phyloP scores from a whole-genome alignment of 2,113 vertebrate genomes.

The Heterotilapia buettikoferi region DNA sequence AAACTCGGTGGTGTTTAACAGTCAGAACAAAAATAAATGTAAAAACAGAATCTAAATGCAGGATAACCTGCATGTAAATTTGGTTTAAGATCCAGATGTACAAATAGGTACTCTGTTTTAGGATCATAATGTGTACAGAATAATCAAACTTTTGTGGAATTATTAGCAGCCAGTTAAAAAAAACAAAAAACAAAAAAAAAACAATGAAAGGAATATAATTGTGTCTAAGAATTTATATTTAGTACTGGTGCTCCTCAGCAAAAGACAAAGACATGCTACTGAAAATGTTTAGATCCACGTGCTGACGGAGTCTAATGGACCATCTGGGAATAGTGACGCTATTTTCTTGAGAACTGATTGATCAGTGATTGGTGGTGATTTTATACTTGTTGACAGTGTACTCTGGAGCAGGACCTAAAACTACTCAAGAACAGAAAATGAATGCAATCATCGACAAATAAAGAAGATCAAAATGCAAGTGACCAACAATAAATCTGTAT shows the following conservation, averaged over 20 bases:
- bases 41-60: neutral
- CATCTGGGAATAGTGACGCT: neutral
- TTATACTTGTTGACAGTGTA: neutral
- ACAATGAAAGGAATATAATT: neutral
- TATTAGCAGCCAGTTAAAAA: neutral
- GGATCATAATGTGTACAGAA: neutral
- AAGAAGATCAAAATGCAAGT: neutral
- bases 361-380: neutral
- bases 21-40: neutral
- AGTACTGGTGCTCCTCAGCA: neutral
- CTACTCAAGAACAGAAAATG: neutral
- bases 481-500: neutral
- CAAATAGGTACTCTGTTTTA: neutral
- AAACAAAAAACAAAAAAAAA: neutral
- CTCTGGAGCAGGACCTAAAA: fast-evolving
- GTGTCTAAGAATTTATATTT: neutral
- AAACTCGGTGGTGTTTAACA: fast-evolving
- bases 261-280: neutral
- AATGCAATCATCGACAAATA: neutral
- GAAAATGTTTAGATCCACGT: neutral
- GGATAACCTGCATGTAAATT: neutral
- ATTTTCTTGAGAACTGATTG: neutral
- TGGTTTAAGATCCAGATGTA: neutral
- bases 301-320: neutral
- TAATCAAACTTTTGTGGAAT: neutral